phyloP scores from a whole-genome alignment of 2,797 vertebrate genomes.

The Telmatherina bonti region DNA sequence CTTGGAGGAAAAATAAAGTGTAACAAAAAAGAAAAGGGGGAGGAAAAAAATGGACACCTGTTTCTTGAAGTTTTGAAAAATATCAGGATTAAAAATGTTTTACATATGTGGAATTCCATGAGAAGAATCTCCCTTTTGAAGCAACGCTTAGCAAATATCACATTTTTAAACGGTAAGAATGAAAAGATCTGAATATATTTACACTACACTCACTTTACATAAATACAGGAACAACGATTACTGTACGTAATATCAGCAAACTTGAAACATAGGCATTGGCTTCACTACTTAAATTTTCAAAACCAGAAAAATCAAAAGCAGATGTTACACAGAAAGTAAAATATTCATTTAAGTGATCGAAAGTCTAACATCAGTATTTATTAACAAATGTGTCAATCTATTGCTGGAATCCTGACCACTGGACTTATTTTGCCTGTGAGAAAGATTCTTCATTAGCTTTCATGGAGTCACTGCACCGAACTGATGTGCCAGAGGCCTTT shows the following conservation, averaged over 20 bases:
- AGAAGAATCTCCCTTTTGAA: constrained; percentile 93
- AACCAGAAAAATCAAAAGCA: constrained; percentile 84
- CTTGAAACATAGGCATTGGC: constrained; percentile 93
- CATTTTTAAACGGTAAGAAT: constrained; percentile 89
- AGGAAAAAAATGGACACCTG: constrained; percentile 85
- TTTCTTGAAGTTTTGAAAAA: constrained; percentile 91
- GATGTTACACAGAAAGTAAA: constrained; percentile 81
- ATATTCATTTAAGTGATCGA: constrained; percentile 76
- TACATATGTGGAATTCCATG: constrained; percentile 88
- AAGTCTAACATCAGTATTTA: constrained; percentile 70
- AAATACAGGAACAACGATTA: constrained; percentile 99
- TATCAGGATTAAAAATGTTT: constrained; percentile 87
- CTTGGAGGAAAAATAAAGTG: constrained; percentile 80
- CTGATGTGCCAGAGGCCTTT: constrained; percentile 58
- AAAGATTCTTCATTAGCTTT: constrained; percentile 57
- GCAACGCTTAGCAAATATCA: constrained; percentile 91
- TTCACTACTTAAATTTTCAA: constrained; percentile 92
- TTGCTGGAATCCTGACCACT: constrained; percentile 61
- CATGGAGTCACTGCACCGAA: constrained; percentile 47
- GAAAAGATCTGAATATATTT: constrained; percentile 99
- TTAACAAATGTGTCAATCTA: constrained; percentile 73
- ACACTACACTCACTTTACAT: constrained; percentile 99
- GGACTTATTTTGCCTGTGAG: constrained; percentile 45
- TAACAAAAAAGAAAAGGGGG: constrained; percentile 72
- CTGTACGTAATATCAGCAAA: constrained; percentile 95